Conservation (phyloP, 2,888 invertebrate genomes). For the Pyrgus malvae region DNA sequence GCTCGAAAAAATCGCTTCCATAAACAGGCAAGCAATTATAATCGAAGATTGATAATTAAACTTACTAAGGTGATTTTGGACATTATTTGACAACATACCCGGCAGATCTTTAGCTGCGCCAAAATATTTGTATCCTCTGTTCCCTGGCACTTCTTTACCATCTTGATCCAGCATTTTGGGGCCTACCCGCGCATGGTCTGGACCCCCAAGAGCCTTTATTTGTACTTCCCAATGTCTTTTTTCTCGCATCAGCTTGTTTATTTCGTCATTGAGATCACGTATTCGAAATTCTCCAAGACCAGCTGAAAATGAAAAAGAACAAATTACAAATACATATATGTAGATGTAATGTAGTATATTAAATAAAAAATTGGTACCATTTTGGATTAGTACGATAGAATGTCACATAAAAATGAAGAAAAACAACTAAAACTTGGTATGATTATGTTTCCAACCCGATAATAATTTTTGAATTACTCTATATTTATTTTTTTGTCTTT, state of each 20-base stretch:
- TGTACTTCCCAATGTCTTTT: conserved; percentile 99
- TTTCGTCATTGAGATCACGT: conserved; percentile 99
- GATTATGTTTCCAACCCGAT: no score
- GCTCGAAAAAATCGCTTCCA: no score
- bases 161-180: conserved; percentile 97
- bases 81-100: conserved; percentile 64
- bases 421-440: no score
- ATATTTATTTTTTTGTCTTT: conserved; percentile 30
- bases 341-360: background rate
- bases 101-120: conserved; percentile 99
- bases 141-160: conserved; percentile 98
- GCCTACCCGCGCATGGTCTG: conserved; percentile 95
- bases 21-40: no score
- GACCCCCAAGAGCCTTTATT: conserved; percentile 96
- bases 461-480: no score
- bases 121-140: conserved; percentile 99
- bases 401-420: no score
- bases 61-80: no score
- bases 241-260: conserved; percentile 97
- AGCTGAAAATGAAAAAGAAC: conserved; percentile 74
- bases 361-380: no score
- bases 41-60: no score
- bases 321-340: background rate
- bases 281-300: conserved; percentile 99
- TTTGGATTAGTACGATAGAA: no score